Evolutionary conservation across 23 tunicate species (phyloP), one percentile per base, ranked within the genome.

Genomic region (Halocynthia roretzi): DNA sequence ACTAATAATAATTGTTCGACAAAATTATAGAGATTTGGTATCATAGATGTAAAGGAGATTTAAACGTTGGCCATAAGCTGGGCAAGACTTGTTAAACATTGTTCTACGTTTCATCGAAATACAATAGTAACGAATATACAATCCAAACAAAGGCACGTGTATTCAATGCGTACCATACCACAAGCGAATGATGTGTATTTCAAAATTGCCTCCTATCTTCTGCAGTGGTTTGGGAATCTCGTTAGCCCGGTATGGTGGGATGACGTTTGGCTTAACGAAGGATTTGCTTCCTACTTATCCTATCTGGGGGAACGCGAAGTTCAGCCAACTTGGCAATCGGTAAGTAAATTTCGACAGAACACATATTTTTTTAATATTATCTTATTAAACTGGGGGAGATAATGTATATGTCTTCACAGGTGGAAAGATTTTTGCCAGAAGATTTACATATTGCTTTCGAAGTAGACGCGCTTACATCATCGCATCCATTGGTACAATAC

Each of bases 161-260:
- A 31, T 31, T 31, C 44, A 31, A 31, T 31, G 2, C 44, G 44
- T 31, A 31, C 44, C 44, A 31, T 31, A 31, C 44, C 44, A 31
- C 4, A 31, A 4, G 44, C 44, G 44, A 31, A 31, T 31, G 44
- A 31, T 31, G 44, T 0, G 44, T 31, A 31, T 31, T 31, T 31
- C 44, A 31, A 15, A 60, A 15, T 60, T 15, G 64, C 17, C n/a
- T 70, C 18, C 70, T 69, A 57, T 22, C 52, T 83, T 53, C 67
- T 67, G 6, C 54, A 88, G 84, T 88, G 95, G 95, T 88, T 88
- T 66, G 95, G 95, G 5, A 82, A 88, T 65, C 55, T 78, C 20
- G 76, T 88, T 54, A 88, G 72, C 64, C 84, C 88, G 7, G n/a
- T 71, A 18, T 88, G 95, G 95, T 88, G 95, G 95, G 95, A 88